phyloP scores from a whole-genome alignment of 1,140 invertebrate species.

The Drosophila mayri region DNA sequence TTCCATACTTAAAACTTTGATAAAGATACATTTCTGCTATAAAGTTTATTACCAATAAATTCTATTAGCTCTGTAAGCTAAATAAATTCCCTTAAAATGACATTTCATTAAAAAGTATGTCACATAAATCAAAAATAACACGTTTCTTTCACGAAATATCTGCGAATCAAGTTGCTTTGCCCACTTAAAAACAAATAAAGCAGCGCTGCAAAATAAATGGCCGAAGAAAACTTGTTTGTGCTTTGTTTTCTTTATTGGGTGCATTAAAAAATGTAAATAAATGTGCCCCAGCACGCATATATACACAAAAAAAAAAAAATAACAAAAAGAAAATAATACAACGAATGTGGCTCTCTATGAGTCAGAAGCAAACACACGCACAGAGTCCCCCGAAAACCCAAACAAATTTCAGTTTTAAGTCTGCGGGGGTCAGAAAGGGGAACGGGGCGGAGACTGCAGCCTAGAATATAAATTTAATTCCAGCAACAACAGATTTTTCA shows the following conservation, averaged over 20 bases:
- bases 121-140: constrained; percentile 17
- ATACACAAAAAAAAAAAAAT: constrained; percentile 15
- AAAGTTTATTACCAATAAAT: neutral
- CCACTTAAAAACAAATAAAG: constrained; percentile 57
- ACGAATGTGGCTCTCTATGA: constrained; percentile 31
- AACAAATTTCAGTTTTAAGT: constrained; percentile 52
- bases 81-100: neutral
- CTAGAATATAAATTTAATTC: constrained; percentile 78
- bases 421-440: neutral
- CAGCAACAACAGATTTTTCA: constrained; percentile 68
- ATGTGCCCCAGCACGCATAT: constrained; percentile 51
- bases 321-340: constrained; percentile 27
- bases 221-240: constrained; percentile 37
- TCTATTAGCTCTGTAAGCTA: neutral
- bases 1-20: neutral
- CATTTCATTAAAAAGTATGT: constrained; percentile 1
- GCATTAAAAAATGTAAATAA: constrained; percentile 79
- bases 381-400: constrained; percentile 21
- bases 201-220: constrained; percentile 47
- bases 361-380: constrained; percentile 35
- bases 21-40: neutral
- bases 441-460: neutral
- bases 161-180: constrained; percentile 27
- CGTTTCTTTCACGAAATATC: neutral
- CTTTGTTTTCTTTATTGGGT: constrained; percentile 60